A percentile compares a stretch with the other conserved stretches of the same genome.
phyloP scores from a whole-genome alignment of 2,797 vertebrate genomes.

The Danio albolineatus region DNA sequence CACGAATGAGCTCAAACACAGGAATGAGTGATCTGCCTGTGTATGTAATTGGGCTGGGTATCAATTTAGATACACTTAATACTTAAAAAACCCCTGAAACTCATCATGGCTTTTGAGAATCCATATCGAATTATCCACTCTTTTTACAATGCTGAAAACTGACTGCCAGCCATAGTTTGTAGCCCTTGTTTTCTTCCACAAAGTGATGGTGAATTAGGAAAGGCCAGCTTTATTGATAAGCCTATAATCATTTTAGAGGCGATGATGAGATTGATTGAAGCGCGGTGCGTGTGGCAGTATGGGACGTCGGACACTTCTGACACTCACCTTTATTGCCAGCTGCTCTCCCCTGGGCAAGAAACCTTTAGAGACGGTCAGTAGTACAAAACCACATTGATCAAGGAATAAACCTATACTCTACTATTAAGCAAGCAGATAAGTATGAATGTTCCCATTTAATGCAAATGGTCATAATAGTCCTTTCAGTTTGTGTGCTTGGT shows the following conservation, averaged over 20 bases:
- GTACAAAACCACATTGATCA: conserved; percentile 48
- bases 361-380: conserved; percentile 64
- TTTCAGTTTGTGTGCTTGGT: background rate
- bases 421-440: conserved; percentile 1
- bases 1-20: conserved; percentile 6
- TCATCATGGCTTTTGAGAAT: too few relatives aligned
- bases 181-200: background rate
- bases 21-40: conserved; percentile 30
- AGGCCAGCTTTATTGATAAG: conserved; percentile 12
- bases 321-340: conserved; percentile 65
- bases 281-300: background rate
- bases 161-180: background rate
- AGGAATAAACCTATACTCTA: background rate
- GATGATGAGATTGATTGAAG: conserved; percentile 37
- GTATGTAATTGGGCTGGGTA: too few relatives aligned
- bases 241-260: conserved; percentile 15
- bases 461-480: background rate
- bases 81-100: too few relatives aligned
- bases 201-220: background rate
- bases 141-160: too few relatives aligned
- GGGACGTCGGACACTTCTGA: background rate
- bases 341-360: conserved; percentile 59
- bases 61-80: too few relatives aligned
- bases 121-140: too few relatives aligned
- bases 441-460: background rate